Base-by-base conservation (phyloP, 2,113 vertebrate genomes). In the Dunckerocampus dactyliophorus region DNA sequence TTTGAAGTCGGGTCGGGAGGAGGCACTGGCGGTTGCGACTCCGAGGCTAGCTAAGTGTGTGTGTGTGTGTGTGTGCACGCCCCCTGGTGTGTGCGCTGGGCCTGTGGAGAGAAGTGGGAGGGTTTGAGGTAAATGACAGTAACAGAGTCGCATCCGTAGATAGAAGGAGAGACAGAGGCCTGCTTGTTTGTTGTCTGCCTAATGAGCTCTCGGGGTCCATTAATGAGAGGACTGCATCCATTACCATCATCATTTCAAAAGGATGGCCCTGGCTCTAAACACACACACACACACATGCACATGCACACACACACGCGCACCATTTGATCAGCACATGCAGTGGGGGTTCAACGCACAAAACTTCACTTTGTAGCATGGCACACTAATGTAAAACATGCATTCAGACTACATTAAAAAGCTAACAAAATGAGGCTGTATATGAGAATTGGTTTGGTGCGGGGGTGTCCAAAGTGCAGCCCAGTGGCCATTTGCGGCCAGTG, bases 221-320 rank as follows among this genome's bases (percentile, higher is more conserved):
- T 98, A 99, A 99, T 98, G 95, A 98, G 95, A 93, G 94, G 92
- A 95, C 95, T 95, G 95, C 95, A 96, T 96, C 95, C 93, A 97
- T 98, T 96, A 96, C 95, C 94, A 93, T 95, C 95, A 93, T 94
- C 93, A 94, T 96, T 97, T 99, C 95, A 97, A 99, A 99, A 96
- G 94, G 93, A 92, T 91, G 93, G 92, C 92, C 90, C 90, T 21
- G 65, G 92, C 92, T 93, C 94, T 92, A 94, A 95, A 95, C 96
- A 94, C 94, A 93, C 94, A 92, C 91, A 92, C 93, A 89, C 94
- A 95, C 96, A 93, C 89, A 93, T 93, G 92, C 91, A 93, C 94
- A 93, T 91, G 93, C 93, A 93, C 93, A 91, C 91, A 21, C 72
- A 85, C 72, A 76, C 47, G 49, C 47, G 56, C 55, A 43, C 48